These are phyloP conservation scores for Dendrophyllia cribrosa DNA, from an alignment of 64 coral and sea anemone genomes.

Conservation along the genomic window DNA sequence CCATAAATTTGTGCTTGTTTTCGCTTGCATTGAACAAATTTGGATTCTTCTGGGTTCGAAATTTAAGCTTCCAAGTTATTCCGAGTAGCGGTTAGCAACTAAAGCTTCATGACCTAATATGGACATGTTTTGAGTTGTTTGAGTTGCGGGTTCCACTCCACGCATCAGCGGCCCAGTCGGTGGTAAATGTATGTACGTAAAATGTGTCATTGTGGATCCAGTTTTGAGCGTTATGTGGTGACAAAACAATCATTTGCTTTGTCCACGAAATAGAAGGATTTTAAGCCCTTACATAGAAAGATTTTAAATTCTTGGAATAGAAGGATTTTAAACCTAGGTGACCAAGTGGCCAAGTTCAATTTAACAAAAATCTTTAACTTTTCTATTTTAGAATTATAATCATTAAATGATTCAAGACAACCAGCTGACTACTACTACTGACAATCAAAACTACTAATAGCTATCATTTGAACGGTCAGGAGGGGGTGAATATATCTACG, in stretches of 20 bases:
- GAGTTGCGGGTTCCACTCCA: not conserved
- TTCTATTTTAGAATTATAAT: no score
- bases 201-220: not conserved
- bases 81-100: not conserved
- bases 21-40: not conserved
- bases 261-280: not conserved
- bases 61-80: not conserved
- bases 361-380: not conserved
- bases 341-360: not conserved
- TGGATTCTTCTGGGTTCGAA: not conserved
- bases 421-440: no score
- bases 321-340: not conserved
- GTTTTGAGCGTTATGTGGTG: not conserved
- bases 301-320: no score
- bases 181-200: not conserved
- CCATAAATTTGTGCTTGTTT: not conserved
- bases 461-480: no score
- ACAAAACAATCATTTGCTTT: slow-evolving; percentile 3
- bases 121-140: slow-evolving; percentile 1
- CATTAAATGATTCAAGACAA: no score
- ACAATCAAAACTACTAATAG: no score
- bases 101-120: slow-evolving; percentile 9
- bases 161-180: not conserved
- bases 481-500: no score
- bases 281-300: no score